phyloP scores from a whole-genome alignment of 1,140 invertebrate genomes.

The Plectrocnemia conspersa region DNA sequence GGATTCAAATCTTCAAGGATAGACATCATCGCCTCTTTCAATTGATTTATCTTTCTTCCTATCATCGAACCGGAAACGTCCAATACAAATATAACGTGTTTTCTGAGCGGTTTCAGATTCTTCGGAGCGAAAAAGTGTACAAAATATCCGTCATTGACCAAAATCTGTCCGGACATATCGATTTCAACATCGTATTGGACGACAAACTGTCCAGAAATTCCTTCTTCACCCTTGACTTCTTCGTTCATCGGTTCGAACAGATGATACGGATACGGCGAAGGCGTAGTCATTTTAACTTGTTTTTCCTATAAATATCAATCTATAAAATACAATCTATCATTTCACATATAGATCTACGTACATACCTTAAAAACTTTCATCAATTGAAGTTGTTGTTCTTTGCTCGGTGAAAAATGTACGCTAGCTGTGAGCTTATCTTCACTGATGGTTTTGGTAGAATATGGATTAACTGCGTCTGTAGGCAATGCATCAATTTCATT shows the following conservation, averaged over 20 bases:
- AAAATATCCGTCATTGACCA: slow-evolving; percentile 71
- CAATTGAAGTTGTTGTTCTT: slow-evolving; percentile 26
- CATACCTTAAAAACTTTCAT: slow-evolving; percentile 30
- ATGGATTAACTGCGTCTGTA: slow-evolving; percentile 39
- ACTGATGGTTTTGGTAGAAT: slow-evolving; percentile 12
- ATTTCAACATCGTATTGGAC: slow-evolving; percentile 61
- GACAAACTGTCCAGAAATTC: slow-evolving; percentile 57
- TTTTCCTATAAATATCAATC: slow-evolving; percentile 21
- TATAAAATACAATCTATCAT: slow-evolving; percentile 10
- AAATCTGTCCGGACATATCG: slow-evolving; percentile 52
- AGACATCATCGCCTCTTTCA: slow-evolving; percentile 62
- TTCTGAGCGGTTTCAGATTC: slow-evolving; percentile 55
- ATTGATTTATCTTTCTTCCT: slow-evolving; percentile 59
- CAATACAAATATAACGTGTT: slow-evolving; percentile 68
- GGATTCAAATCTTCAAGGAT: slow-evolving; percentile 58
- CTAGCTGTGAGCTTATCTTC: slow-evolving; percentile 21
- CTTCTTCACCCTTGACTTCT: slow-evolving; percentile 42
- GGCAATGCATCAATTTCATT: slow-evolving; percentile 53
- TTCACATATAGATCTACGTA: neutral
- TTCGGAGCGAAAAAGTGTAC: slow-evolving; percentile 69
- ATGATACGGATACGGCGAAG: slow-evolving; percentile 9
- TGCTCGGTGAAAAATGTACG: slow-evolving; percentile 26
- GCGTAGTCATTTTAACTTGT: slow-evolving; percentile 12
- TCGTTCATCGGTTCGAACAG: slow-evolving; percentile 10
- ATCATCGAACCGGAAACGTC: slow-evolving; percentile 69